Base-by-base conservation (phyloP, 2,797 vertebrate species). In the Prionace glauca region DNA sequence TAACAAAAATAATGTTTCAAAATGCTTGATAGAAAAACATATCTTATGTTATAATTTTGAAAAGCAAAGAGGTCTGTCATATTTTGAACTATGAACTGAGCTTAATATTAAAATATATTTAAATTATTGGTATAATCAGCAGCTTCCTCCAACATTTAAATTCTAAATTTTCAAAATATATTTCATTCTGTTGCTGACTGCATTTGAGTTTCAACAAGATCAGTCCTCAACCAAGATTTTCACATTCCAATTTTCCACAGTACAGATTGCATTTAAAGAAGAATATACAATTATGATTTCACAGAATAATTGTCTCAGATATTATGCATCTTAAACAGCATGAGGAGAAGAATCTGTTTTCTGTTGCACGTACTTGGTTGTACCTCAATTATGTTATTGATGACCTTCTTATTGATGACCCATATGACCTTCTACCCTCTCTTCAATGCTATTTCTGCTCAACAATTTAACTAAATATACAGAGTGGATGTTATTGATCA, bases 391-490 rank as follows among this genome's bases (percentile, higher is more conserved):
- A 94, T 1, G 50, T 90, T 72, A 94, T 94, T 50, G 92, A 94
- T 20, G 8, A 26, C 69, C 36, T 94, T 69, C 92, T 94, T 94
- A 94, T 94, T 94, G 65, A 94, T 41, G 41, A 41, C n/a, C 24
- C 26, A 26, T 1, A 65, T 65, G 56, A n/a, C 36, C 41, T 72
- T 26, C 24, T 72, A 72, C 36, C 7, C 18, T 71, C 11, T 72
- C 69, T 72, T 94, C 69, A 50, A 26, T 72, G 92, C 24, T 72
- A 45, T 36, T 20, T 65, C 56, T 94, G 67, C 20, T 20, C 22
- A 94, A 72, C 65, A 71, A 72, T 94, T 94, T 45, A 94, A 94
- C 92, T 45, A 71, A 71, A 72, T 94, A 71, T 94, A 72, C 67
- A 94, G 69, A 71, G 72, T 94, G 92, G 67, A 72, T 72, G 22